Conservation (phyloP, 2,797 vertebrate species). For the Muraenolepis orangiensis region DNA sequence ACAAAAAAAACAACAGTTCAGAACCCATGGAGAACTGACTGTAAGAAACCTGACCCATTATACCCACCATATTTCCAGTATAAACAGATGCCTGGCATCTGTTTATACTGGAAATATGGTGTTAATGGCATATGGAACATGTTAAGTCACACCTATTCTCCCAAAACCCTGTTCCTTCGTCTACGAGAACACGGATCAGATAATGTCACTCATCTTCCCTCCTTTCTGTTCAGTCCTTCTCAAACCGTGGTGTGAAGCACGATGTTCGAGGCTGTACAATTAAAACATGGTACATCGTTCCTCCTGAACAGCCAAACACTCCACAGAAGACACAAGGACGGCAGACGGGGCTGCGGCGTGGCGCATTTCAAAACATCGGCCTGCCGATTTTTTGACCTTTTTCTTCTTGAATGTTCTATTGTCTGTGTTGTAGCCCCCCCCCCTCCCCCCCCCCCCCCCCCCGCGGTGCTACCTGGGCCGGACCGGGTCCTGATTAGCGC, state of each 20-base stretch:
- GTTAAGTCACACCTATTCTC: too few relatives aligned
- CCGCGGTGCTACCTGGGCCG: conserved; percentile 61
- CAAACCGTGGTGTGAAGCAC: neutral
- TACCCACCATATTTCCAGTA: too few relatives aligned
- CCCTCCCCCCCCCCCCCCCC: too few relatives aligned
- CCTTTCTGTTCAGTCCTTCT: neutral
- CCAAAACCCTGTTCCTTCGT: neutral
- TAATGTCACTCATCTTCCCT: neutral
- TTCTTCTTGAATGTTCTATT: conserved; percentile 48
- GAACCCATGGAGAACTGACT: too few relatives aligned
- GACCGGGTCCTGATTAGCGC: conserved; percentile 72
- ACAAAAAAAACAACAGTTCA: too few relatives aligned
- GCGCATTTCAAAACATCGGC: neutral
- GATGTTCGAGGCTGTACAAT: neutral
- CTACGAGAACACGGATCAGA: neutral
- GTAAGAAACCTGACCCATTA: too few relatives aligned
- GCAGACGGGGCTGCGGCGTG: neutral
- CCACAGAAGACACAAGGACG: neutral
- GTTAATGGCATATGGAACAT: too few relatives aligned
- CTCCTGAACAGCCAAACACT: neutral
- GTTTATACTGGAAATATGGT: too few relatives aligned
- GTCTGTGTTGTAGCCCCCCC: conserved; percentile 60
- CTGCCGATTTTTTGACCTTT: neutral
- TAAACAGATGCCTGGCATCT: too few relatives aligned
- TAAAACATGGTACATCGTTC: neutral